phyloP scores from a whole-genome alignment of 2,888 invertebrate species.

The Agonopterix arenella region DNA sequence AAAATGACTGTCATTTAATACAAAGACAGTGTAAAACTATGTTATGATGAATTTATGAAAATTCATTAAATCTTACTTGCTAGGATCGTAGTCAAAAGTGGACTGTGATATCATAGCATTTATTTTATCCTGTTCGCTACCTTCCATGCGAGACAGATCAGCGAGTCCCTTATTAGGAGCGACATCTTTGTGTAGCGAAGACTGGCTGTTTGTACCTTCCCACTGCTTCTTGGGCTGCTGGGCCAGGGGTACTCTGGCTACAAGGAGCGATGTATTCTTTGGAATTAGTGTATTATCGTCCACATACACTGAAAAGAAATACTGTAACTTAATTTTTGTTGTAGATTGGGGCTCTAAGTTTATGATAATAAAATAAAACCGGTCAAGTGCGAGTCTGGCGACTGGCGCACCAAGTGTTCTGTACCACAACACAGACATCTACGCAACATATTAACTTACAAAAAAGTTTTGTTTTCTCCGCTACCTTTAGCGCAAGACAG shows the following conservation, averaged over 20 bases:
- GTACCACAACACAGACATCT: too few relatives aligned
- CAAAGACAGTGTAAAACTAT: not conserved
- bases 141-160: constrained; percentile 92
- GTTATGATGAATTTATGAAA: not conserved
- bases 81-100: constrained; percentile 97
- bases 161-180: constrained; percentile 81
- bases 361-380: too few relatives aligned
- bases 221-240: constrained; percentile 87
- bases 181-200: constrained; percentile 62
- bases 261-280: constrained; percentile 97
- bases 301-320: constrained; percentile 85
- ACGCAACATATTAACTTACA: too few relatives aligned
- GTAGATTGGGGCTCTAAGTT: too few relatives aligned
- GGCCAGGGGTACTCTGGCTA: constrained; percentile 93
- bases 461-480: too few relatives aligned
- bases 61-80: constrained; percentile 83
- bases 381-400: too few relatives aligned
- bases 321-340: not conserved
- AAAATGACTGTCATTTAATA: not conserved
- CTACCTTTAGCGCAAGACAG: too few relatives aligned
- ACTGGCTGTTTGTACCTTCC: constrained; percentile 76
- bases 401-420: too few relatives aligned
- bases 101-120: constrained; percentile 98
- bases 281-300: constrained; percentile 95
- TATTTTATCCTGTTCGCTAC: constrained; percentile 98